Conservation (phyloP, 2,888 invertebrate genomes). For the Cinara cedri region DNA sequence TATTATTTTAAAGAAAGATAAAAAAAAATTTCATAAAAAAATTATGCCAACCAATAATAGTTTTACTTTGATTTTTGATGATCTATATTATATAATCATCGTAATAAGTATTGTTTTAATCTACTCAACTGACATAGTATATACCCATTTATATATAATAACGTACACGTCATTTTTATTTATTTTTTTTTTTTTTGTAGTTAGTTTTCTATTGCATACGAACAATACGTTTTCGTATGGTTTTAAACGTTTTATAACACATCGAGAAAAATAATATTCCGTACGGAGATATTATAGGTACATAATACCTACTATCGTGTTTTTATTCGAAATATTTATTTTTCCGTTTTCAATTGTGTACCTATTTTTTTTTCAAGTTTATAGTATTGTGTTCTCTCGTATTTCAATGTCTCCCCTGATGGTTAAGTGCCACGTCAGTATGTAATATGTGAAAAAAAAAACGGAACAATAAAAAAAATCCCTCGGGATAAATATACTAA, state of each 20-base stretch:
- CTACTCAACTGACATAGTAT: too few relatives aligned
- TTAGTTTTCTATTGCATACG: too few relatives aligned
- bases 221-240: not conserved
- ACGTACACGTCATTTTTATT: too few relatives aligned
- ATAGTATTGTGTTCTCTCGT: not conserved
- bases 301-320: too few relatives aligned
- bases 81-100: too few relatives aligned
- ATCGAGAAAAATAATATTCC: not conserved
- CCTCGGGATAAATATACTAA: not conserved
- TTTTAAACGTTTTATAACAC: not conserved
- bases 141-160: too few relatives aligned
- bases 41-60: too few relatives aligned
- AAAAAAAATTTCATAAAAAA: too few relatives aligned
- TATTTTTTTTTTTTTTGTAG: too few relatives aligned
- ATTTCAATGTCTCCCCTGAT: not conserved
- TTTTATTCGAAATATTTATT: slow-evolving; percentile 4
- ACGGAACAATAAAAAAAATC: not conserved
- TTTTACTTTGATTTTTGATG: too few relatives aligned
- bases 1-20: too few relatives aligned
- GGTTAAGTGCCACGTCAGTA: not conserved
- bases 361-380: not conserved
- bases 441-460: not conserved
- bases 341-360: not conserved
- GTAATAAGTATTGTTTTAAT: too few relatives aligned
- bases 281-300: not conserved